Percentiles rank a stretch among this genome's conserved stretches.
Conservation (phyloP, 2,113 vertebrate genomes). For the Rhizomys pruinosus region DNA sequence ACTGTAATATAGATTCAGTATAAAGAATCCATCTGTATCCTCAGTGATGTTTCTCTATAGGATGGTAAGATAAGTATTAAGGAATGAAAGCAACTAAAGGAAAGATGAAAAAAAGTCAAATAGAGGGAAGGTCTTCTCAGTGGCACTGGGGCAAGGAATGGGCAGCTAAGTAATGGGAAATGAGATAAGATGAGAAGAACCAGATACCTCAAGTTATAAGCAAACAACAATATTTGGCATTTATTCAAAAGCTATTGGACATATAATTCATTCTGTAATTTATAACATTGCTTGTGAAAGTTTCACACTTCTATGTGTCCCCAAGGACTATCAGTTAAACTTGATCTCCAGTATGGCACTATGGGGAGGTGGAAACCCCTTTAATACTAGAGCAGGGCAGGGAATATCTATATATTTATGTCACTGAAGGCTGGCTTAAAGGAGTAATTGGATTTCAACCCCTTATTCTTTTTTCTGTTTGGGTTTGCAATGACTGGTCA, state of each 20-base stretch:
- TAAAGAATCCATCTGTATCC: background rate
- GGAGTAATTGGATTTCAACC: too few species aligned
- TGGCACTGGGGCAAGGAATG: background rate
- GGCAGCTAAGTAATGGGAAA: background rate
- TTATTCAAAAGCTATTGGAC: background rate
- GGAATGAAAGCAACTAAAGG: background rate
- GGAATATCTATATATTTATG: background rate
- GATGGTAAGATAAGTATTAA: background rate
- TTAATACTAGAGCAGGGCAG: too few species aligned
- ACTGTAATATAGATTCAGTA: background rate
- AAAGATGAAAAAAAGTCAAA: background rate
- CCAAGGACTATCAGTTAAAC: background rate
- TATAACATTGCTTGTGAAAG: background rate
- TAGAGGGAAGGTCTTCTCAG: background rate
- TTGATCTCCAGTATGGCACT: fast-evolving
- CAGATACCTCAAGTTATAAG: background rate
- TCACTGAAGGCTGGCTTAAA: background rate
- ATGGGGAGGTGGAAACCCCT: too few species aligned
- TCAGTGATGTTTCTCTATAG: background rate
- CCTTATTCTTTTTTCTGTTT: background rate
- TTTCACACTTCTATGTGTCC: background rate
- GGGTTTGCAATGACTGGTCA: background rate
- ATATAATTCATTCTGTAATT: background rate
- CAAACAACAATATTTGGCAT: background rate
- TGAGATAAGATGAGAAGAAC: background rate